phyloP scores from a whole-genome alignment of 2,797 vertebrate species.

The Atherinosoma microstoma region DNA sequence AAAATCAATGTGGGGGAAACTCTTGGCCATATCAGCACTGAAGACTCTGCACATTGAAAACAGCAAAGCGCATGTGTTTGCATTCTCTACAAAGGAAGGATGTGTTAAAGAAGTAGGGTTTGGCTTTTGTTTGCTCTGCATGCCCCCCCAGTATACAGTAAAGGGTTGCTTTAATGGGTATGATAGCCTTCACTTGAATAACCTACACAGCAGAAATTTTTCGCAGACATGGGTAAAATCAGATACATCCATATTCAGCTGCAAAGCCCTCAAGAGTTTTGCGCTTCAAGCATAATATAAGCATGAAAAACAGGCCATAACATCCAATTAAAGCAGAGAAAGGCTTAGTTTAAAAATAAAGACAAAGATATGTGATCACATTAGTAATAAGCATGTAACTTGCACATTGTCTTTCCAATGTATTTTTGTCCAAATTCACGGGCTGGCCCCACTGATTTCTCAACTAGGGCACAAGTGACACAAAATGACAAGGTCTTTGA shows the following conservation, averaged over 20 bases:
- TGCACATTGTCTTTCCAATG: background rate
- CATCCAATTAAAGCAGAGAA: conserved; percentile 4
- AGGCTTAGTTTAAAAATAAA: conserved; percentile 3
- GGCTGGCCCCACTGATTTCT: background rate
- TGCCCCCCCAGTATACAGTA: conserved; percentile 17
- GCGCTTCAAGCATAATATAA: conserved; percentile 29
- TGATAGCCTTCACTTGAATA: conserved; percentile 56
- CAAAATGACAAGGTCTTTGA: background rate
- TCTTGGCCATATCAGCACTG: conserved; percentile 62
- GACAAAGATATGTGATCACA: background rate
- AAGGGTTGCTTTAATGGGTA: conserved; percentile 52
- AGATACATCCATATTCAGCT: conserved; percentile 62
- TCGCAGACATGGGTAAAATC: conserved; percentile 59
- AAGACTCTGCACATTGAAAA: conserved; percentile 28
- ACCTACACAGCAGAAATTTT: conserved; percentile 61
- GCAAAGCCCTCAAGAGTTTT: conserved; percentile 37
- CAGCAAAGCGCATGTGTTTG: conserved; percentile 58
- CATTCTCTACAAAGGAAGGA: conserved; percentile 41
- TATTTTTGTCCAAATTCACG: background rate
- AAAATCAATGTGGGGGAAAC: conserved; percentile 62
- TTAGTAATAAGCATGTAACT: background rate
- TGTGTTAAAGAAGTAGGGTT: conserved; percentile 49
- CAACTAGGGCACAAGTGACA: conserved; percentile 10
- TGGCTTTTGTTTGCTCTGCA: conserved; percentile 50
- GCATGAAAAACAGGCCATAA: conserved; percentile 19